Evolutionary conservation across 2,797 vertebrate genomes (phyloP), one percentile per base, ranked within the genome.

Genomic region (Epinephelus awoara): DNA sequence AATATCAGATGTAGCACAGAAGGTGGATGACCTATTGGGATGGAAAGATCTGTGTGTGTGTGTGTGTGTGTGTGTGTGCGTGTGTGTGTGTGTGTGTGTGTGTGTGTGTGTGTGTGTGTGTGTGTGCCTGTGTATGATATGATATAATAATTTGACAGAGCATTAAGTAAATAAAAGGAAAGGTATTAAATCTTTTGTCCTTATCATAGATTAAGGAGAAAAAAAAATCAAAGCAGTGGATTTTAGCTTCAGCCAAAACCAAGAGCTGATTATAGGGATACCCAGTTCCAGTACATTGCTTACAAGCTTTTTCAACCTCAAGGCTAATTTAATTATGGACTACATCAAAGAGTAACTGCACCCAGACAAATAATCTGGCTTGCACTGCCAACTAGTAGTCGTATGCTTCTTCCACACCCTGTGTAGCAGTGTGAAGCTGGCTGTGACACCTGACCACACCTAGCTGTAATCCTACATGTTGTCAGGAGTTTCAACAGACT

Each of bases 1-100:
- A 70, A 68, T 77, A 87, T 87, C 77, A 69, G 72, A 84, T 70
- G 75, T 29, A 78, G 63, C 77, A 79, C 55, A 89, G 85, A 77
- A 84, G 80, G 80, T 65, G 65, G 63, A 71, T 77, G 86, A 89
- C 85, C 84, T 69, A 67, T 55, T 74, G 65, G 23, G 18, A 77
- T 49, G 67, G 65, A 77, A 72, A 70, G n/a, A 67, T 61, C 10
- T 27, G 2, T 74, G 38, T 64, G 34, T 55, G 15, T 46, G 27
- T 34, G 40, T 51, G 44, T 29, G 19, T 57, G 54, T 71, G 59
- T 58, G 72, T 29, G 23, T 61, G n/a, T 50, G 42, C 50, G 38
- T 67, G 27, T 40, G 11, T 25, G 59, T 54, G 19, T 40, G 27
- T 58, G 44, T 27, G n/a, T 47, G 54, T 17, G 23, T 50, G 55